A percentile compares a stretch with the other conserved stretches of the same genome.
Evolutionary conservation across 2,888 invertebrate species (phyloP).

Genomic region (Megalurothrips usitatus): DNA sequence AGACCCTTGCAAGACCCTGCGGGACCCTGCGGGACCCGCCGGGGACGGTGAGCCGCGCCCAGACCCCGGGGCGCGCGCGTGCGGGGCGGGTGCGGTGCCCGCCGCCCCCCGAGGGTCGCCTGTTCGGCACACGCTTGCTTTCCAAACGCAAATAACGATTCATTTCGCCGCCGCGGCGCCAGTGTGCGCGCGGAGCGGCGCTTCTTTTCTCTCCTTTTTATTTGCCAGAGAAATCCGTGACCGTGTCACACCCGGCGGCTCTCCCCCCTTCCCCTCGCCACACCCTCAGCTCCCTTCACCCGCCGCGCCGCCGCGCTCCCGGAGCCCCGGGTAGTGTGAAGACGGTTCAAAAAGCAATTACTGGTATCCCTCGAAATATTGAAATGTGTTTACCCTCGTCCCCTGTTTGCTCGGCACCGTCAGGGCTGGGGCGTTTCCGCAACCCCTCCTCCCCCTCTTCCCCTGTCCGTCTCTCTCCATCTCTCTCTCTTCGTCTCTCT

Average conservation of each 20-base stretch:
- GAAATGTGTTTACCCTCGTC: constrained; percentile 20
- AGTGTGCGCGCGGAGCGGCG: too few species aligned
- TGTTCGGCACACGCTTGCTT: too few species aligned
- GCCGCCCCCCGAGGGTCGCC: too few species aligned
- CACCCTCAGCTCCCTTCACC: neutral
- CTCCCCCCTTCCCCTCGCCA: neutral
- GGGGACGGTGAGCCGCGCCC: too few species aligned
- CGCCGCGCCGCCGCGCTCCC: neutral
- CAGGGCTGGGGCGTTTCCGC: neutral
- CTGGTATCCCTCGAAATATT: constrained; percentile 11
- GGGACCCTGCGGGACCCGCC: too few species aligned
- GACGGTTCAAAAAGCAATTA: constrained; percentile 26
- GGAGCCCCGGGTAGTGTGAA: constrained; percentile 1
- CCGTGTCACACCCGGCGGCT: neutral
- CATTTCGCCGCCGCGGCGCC: too few species aligned
- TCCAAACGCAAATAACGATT: too few species aligned
- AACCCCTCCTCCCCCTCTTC: neutral
- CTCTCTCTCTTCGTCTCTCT: neutral
- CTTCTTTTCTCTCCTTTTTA: too few species aligned
- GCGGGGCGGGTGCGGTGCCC: too few species aligned
- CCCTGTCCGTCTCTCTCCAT: neutral
- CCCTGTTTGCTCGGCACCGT: neutral
- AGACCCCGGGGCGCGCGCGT: too few species aligned
- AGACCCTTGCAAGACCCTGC: too few species aligned
- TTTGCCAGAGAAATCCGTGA: too few species aligned